Conservation (phyloP, 2,888 invertebrate genomes). For the Drosophila kuntzei region DNA sequence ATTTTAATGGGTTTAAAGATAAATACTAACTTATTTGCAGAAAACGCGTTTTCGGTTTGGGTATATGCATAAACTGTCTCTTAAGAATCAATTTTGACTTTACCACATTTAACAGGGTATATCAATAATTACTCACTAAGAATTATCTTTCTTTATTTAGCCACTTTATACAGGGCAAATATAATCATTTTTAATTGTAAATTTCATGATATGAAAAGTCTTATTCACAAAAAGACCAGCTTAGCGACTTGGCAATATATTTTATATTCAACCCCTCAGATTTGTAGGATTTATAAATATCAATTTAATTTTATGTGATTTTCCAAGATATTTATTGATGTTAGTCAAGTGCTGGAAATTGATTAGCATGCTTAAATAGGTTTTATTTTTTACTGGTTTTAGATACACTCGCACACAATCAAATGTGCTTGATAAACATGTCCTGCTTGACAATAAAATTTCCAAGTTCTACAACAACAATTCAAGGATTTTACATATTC, state of each 20-base stretch:
- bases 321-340: constrained; percentile 59
- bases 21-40: no score
- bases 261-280: constrained; percentile 7
- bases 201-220: background rate
- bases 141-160: no score
- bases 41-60: no score
- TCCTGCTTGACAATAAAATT: constrained; percentile 39
- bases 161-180: no score
- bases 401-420: constrained; percentile 20
- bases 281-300: constrained; percentile 30
- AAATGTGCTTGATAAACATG: constrained; percentile 43
- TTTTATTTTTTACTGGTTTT: constrained; percentile 37
- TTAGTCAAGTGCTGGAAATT: constrained; percentile 66
- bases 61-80: no score
- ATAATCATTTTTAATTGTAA: background rate
- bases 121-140: no score
- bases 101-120: no score
- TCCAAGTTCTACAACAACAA: constrained; percentile 16
- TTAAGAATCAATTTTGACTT: no score
- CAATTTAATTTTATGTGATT: constrained; percentile 52
- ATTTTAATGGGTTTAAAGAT: no score
- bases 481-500: constrained; percentile 46
- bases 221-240: background rate
- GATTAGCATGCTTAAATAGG: constrained; percentile 62
- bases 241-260: constrained; percentile 17